These are phyloP conservation scores for Hydrocynus forskahlii DNA, from an alignment of 2,797 vertebrate species.

Conservation along the genomic window DNA sequence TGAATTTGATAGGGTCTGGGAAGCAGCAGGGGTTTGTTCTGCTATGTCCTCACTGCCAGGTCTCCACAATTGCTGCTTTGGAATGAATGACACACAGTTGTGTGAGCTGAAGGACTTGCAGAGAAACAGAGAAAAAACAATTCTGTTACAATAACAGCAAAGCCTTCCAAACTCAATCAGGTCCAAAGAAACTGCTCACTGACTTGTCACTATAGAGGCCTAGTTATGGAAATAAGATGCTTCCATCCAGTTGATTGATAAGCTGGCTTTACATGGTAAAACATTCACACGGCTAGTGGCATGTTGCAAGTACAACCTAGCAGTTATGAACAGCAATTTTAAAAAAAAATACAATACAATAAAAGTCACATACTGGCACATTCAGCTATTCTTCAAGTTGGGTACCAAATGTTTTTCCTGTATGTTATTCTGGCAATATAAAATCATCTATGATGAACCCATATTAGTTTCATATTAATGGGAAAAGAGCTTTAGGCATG, in stretches of 20 bases:
- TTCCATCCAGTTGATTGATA: too few relatives aligned
- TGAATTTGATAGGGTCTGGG: slow-evolving; percentile 42
- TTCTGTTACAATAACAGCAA: neutral
- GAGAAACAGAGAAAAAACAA: slow-evolving; percentile 11
- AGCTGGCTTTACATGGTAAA: neutral
- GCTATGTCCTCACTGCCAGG: slow-evolving; percentile 54
- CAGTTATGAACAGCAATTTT: too few relatives aligned
- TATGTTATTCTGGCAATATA: too few relatives aligned
- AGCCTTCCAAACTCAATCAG: neutral
- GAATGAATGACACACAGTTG: slow-evolving; percentile 42
- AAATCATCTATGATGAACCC: too few relatives aligned
- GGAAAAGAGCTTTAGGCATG: too few relatives aligned
- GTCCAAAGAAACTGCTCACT: neutral
- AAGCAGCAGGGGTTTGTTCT: slow-evolving; percentile 33
- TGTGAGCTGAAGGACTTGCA: slow-evolving; percentile 34
- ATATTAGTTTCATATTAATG: too few relatives aligned
- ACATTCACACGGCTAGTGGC: neutral
- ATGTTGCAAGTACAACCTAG: neutral
- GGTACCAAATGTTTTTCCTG: too few relatives aligned
- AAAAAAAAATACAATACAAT: too few relatives aligned
- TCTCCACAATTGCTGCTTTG: slow-evolving; percentile 30
- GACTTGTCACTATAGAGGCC: neutral
- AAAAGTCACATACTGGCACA: too few relatives aligned
- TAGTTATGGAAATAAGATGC: too few relatives aligned
- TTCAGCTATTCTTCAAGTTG: too few relatives aligned